phyloP scores from a whole-genome alignment of 2,797 vertebrate genomes.

The Sarcoramphus papa region DNA sequence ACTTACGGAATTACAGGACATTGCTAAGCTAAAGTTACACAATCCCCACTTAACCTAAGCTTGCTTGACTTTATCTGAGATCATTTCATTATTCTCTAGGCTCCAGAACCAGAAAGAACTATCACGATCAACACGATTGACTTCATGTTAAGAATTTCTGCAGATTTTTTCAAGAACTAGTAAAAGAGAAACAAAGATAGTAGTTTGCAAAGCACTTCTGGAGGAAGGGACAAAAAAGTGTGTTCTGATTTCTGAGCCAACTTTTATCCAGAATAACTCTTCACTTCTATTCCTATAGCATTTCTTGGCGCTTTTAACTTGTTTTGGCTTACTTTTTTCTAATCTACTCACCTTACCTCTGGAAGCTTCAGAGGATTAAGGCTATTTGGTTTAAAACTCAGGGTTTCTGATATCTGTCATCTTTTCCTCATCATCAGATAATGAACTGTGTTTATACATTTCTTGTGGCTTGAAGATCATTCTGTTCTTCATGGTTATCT shows the following conservation, averaged over 20 bases:
- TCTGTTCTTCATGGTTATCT: neutral
- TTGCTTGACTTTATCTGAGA: neutral
- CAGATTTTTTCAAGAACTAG: neutral
- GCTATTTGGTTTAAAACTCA: neutral
- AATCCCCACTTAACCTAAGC: neutral
- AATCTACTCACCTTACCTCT: neutral
- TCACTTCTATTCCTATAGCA: neutral
- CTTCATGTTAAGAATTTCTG: neutral
- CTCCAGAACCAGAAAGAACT: neutral
- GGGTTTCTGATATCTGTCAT: neutral
- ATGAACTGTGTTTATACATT: neutral
- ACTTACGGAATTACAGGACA: neutral
- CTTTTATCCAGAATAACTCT: neutral
- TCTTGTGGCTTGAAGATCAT: neutral
- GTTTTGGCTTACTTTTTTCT: neutral
- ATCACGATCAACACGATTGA: accelerated
- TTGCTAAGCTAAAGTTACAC: neutral
- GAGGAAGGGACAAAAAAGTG: accelerated
- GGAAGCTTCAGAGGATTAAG: neutral
- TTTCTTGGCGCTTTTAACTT: neutral
- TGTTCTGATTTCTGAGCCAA: neutral
- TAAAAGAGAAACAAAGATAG: neutral
- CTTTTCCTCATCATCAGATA: neutral
- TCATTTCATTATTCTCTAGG: neutral
- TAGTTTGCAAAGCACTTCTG: neutral